phyloP scores from a whole-genome alignment of 2,888 invertebrate genomes.

The Catocala nupta region DNA sequence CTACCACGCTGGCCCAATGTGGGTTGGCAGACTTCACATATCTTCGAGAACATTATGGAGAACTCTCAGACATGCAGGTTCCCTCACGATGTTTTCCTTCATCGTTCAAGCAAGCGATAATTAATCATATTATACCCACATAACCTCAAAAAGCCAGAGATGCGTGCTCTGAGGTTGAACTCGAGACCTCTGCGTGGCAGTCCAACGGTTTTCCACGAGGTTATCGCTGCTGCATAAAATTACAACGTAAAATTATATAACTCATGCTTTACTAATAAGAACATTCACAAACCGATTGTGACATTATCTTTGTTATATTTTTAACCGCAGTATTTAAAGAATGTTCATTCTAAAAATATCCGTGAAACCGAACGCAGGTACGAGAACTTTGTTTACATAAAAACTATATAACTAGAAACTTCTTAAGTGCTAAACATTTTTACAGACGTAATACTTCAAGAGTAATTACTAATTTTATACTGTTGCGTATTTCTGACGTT shows the following conservation, averaged over 20 bases:
- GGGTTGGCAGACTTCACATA: no score
- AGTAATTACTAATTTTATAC: neutral
- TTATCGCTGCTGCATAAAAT: no score
- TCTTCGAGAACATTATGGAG: no score
- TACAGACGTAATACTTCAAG: neutral
- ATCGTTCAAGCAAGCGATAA: no score
- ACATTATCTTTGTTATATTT: constrained; percentile 30
- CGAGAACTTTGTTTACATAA: constrained; percentile 13
- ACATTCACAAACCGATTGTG: constrained; percentile 10
- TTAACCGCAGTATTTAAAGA: constrained; percentile 27
- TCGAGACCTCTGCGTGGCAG: no score
- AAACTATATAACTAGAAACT: constrained; percentile 15
- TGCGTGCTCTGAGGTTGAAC: no score
- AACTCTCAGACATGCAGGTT: no score
- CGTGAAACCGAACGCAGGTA: constrained; percentile 9
- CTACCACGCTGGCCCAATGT: no score
- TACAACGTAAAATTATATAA: constrained; percentile 28
- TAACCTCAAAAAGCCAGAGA: no score
- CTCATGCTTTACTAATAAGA: constrained; percentile 17
- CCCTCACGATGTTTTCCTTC: no score
- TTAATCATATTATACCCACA: no score
- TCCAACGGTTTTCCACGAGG: no score
- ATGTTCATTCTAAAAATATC: constrained; percentile 32
- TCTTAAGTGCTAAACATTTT: constrained; percentile 1
- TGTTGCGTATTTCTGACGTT: neutral